phyloP scores from a whole-genome alignment of 92 coral and sea anemone genomes.

The Montipora capitata region DNA sequence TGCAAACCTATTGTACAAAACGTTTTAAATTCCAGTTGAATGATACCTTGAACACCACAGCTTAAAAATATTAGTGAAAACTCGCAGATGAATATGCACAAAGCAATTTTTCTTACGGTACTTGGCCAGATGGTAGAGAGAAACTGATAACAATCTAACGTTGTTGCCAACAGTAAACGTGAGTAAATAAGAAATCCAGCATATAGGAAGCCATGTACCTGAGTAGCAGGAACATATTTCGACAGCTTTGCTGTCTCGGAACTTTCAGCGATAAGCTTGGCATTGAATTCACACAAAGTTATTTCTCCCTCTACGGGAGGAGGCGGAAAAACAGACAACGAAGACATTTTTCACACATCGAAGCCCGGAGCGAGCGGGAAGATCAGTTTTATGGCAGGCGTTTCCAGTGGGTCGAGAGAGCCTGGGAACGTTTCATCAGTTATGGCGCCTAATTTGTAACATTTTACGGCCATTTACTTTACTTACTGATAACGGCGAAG shows the following conservation, averaged over 20 bases:
- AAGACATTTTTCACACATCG: constrained; percentile 58
- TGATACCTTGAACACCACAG: too few relatives aligned
- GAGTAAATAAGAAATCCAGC: too few relatives aligned
- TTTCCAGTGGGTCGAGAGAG: background rate
- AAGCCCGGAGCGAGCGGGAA: constrained; percentile 56
- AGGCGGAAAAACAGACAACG: constrained; percentile 84
- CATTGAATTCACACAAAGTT: constrained; percentile 91
- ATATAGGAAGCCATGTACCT: constrained; percentile 23
- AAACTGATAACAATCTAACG: too few relatives aligned
- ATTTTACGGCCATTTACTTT: background rate
- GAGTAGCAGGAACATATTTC: constrained; percentile 85
- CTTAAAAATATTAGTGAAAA: too few relatives aligned
- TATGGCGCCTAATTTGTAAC: constrained; percentile 6
- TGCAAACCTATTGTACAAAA: too few relatives aligned
- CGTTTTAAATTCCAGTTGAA: too few relatives aligned
- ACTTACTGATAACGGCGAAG: background rate
- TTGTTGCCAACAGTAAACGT: too few relatives aligned
- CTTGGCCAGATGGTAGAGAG: too few relatives aligned
- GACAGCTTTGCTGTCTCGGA: constrained; percentile 80
- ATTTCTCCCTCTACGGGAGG: constrained; percentile 83
- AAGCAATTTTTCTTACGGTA: too few relatives aligned
- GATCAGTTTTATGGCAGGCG: constrained; percentile 42
- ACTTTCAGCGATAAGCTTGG: constrained; percentile 79
- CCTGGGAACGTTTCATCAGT: constrained; percentile 33
- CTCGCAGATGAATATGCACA: too few relatives aligned